Evolutionary conservation across 2,888 invertebrate genomes (phyloP).

Genomic region (Proisotoma minuta): DNA sequence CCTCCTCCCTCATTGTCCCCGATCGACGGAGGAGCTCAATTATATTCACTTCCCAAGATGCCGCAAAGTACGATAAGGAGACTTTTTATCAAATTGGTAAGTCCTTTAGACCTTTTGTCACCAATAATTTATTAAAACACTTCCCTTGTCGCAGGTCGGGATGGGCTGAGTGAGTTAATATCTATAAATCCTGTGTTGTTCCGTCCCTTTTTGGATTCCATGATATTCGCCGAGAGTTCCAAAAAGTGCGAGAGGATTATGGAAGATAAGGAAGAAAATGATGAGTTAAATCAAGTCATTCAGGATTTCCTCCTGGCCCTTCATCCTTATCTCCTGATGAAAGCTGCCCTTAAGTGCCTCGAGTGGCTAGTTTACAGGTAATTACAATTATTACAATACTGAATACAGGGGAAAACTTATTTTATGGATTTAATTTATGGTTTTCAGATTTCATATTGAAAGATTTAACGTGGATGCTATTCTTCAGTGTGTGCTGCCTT

Average conservation of each 20-base stretch:
- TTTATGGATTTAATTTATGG: neutral
- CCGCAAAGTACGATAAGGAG: constrained; percentile 76
- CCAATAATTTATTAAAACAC: neutral
- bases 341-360: constrained; percentile 79
- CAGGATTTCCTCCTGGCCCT: constrained; percentile 71
- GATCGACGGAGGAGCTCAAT: constrained; percentile 72
- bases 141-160: constrained; percentile 56
- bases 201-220: constrained; percentile 63
- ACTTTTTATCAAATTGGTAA: constrained; percentile 79
- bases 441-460: constrained; percentile 71
- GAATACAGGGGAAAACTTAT: neutral
- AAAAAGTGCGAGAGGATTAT: constrained; percentile 76
- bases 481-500: constrained; percentile 77
- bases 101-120: constrained; percentile 14
- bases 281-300: constrained; percentile 68
- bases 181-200: constrained; percentile 66
- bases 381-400: neutral
- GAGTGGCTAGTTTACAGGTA: constrained; percentile 87
- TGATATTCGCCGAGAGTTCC: constrained; percentile 69
- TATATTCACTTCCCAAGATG: constrained; percentile 83
- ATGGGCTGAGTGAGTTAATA: constrained; percentile 77
- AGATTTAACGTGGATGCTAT: constrained; percentile 79
- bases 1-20: constrained; percentile 64
- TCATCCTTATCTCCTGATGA: constrained; percentile 83
- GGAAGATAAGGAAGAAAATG: constrained; percentile 68